Base-by-base conservation (phyloP, 1,140 invertebrate genomes). In the Adoxophyes honmai region DNA sequence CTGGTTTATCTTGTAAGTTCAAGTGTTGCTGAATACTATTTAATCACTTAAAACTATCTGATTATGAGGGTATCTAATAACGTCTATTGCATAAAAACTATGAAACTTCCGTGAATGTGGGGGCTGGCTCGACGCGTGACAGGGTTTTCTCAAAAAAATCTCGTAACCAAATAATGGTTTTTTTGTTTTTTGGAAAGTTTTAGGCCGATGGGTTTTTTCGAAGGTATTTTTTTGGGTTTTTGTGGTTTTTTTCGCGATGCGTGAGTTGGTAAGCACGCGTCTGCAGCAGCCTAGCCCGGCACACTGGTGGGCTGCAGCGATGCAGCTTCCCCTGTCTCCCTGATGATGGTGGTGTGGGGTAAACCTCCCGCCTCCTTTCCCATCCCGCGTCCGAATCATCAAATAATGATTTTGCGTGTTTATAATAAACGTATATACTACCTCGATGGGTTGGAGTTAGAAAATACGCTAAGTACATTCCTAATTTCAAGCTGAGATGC, bases 11-110 rank as follows among this genome's bases (percentile, higher is more conserved):
- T 81, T 75, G 69, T 34, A 28, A 79, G 81, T 84, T 81, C 83
- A 88, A 88, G 86, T 88, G 86, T 88, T 88, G 86, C 83, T 81
- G 86, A 88, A 84, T 86, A 86, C 73, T 81, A 82, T 84, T 81
- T 78, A 77, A 62, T 81, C 81, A 86, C 82, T 86, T 88, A 86
- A 83, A 78, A 75, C 82, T 86, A 86, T 70, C 76, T 82, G 81
- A 86, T 81, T 86, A 88, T 82, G 76, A 78, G 78, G 69, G 75
- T 83, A 86, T 81, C 72, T 82, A 84, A 77, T 81, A 79, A 72
- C 63, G 76, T 88, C 83, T 88, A 88, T 88, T 86, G 81, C 81
- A 83, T 84, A 81, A 84, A 52, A 86, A 77, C 82, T 86, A 84
- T 81, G 6, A n/a, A 28, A 28, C 2, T 67, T 75, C 42, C 64